Evolutionary conservation across 2,888 invertebrate species (phyloP), one percentile per base, ranked within the genome.

Genomic region (Tipula confusa): DNA sequence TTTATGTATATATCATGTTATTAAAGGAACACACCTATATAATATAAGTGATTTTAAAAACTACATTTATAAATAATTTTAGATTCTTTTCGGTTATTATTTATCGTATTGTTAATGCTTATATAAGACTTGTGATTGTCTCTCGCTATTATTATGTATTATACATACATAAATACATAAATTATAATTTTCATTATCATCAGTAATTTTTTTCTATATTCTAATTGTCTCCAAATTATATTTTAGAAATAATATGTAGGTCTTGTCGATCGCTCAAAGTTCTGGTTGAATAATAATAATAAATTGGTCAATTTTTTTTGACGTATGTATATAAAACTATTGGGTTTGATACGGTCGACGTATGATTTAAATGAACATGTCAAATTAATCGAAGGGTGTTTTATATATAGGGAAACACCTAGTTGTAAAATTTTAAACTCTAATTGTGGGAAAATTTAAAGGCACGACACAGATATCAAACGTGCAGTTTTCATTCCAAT

Each of bases 21-120:
- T 64, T 64, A 64, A 24, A 64, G 64, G 24, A 64, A 64, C 64
- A 64, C 64, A 64, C 64, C 64, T 64, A 24, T n/a, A n/a, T n/a
- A n/a, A n/a, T n/a, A n/a, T 24, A 64, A 64, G 64, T 64, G 64
- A 64, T 64, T 64, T 64, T 64, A 11, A 64, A 64, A 64, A 64
- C 64, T 24, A 64, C 64, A 64, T 64, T 64, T 64, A 24, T 64
- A 64, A 64, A 64, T 64, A 64, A 64, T 64, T 64, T 64, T 24
- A 64, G 64, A 64, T 64, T 64, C 64, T 64, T 64, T 64, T 64
- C 64, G 64, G 64, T 64, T 64, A 64, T 64, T 64, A 64, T 24
- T 64, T 64, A 24, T 64, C 18, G 64, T 64, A 24, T 64, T 64
- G 64, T 64, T 24, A 24, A 24, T 64, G 24, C 18, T 43, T 48